A percentile compares a stretch with the other conserved stretches of the same genome.
These are phyloP conservation scores for Eretmocerus hayati DNA, from an alignment of 2,888 invertebrate species.

Conservation along the genomic window DNA sequence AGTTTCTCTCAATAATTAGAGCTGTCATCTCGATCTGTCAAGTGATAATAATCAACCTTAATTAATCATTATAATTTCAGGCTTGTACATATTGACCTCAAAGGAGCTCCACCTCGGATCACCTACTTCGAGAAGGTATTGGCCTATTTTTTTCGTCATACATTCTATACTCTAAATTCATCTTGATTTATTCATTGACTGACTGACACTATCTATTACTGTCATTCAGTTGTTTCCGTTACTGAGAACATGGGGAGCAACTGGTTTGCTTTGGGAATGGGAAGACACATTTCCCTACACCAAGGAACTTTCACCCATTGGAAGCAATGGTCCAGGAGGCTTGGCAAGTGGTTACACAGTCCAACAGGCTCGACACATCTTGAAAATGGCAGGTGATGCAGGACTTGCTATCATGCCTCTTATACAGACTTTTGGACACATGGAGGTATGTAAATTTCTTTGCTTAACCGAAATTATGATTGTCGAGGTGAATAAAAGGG, in stretches of 20 bases:
- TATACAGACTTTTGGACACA: slow-evolving; percentile 82
- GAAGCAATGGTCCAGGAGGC: slow-evolving; percentile 47
- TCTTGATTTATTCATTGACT: too few species aligned
- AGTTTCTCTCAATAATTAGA: too few species aligned
- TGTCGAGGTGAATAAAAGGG: too few species aligned
- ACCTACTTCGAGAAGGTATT: slow-evolving; percentile 54
- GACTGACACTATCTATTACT: too few species aligned
- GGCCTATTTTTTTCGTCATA: too few species aligned
- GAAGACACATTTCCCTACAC: slow-evolving; percentile 84
- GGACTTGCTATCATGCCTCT: slow-evolving; percentile 68
- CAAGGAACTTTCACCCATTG: slow-evolving; percentile 55
- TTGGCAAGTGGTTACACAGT: slow-evolving; percentile 55
- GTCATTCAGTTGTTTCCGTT: slow-evolving; percentile 54
- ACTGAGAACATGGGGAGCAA: slow-evolving; percentile 64
- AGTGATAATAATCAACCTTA: not conserved
- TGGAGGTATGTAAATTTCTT: slow-evolving; percentile 52
- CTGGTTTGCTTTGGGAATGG: slow-evolving; percentile 79
- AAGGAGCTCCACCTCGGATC: slow-evolving; percentile 65
- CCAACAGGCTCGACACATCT: slow-evolving; percentile 60
- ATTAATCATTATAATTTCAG: slow-evolving; percentile 40
- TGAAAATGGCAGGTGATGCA: slow-evolving; percentile 59
- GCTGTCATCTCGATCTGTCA: slow-evolving; percentile 1
- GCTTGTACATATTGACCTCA: slow-evolving; percentile 67
- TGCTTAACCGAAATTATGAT: too few species aligned
- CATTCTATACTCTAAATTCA: too few species aligned